Conservation (phyloP, 2,888 invertebrate genomes). For the Hirudinaria manillensis region DNA sequence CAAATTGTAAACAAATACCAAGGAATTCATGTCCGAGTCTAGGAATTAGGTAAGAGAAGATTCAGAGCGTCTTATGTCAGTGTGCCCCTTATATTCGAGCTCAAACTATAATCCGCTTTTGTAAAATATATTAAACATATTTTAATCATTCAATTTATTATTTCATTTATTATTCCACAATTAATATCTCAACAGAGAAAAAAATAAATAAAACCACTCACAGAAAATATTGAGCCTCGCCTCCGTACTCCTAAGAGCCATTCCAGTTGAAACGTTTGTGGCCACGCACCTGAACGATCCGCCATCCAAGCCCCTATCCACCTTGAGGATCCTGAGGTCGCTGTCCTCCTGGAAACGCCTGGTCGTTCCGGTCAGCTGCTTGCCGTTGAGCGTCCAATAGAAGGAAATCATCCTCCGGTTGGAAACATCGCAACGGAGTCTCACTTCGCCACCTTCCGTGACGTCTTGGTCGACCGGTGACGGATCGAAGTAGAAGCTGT, state of each 20-base stretch:
- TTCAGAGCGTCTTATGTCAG: too few species aligned
- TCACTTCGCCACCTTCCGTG: slow-evolving; percentile 46
- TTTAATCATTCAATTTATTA: too few species aligned
- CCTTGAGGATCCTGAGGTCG: slow-evolving; percentile 60
- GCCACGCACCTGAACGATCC: slow-evolving; percentile 63
- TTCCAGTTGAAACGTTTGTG: slow-evolving; percentile 54
- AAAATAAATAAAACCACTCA: slow-evolving; percentile 56
- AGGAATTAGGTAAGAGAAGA: too few species aligned
- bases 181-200: background rate
- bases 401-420: slow-evolving; percentile 49
- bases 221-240: slow-evolving; percentile 64
- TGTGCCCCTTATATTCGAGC: too few species aligned
- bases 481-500: slow-evolving; percentile 53
- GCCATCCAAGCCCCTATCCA: slow-evolving; percentile 59
- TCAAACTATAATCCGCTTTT: too few species aligned
- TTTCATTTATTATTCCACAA: too few species aligned
- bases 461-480: slow-evolving; percentile 51
- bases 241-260: slow-evolving; percentile 60
- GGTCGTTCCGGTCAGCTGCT: slow-evolving; percentile 51
- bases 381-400: slow-evolving; percentile 53
- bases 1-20: too few species aligned
- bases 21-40: too few species aligned
- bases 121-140: too few species aligned
- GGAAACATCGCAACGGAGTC: slow-evolving; percentile 49
- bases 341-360: slow-evolving; percentile 54